These are phyloP conservation scores for Theodoxus fluviatilis DNA, from an alignment of 2,888 invertebrate species.

Conservation along the genomic window DNA sequence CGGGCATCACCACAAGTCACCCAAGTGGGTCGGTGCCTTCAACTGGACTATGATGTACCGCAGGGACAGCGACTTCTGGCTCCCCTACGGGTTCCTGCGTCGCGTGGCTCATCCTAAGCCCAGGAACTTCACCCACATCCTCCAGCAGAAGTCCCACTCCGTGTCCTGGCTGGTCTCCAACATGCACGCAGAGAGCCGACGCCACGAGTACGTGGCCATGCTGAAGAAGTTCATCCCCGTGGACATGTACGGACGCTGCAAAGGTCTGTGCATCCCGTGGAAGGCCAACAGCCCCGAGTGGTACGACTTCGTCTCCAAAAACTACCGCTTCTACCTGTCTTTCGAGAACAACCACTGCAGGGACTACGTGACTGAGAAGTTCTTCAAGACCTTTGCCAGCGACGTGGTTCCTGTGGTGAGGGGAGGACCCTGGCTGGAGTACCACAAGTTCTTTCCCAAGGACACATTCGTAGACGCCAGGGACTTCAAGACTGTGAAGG, in stretches of 20 bases:
- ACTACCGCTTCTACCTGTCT: conserved; percentile 35
- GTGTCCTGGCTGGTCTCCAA: conserved; percentile 28
- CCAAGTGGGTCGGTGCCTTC: conserved; percentile 26
- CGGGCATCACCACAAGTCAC: too few species aligned
- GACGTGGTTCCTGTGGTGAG: conserved; percentile 32
- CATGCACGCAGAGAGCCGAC: conserved; percentile 21
- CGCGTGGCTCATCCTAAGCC: neutral
- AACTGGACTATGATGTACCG: conserved; percentile 29
- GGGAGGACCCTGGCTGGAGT: conserved; percentile 34
- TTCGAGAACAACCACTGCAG: conserved; percentile 36
- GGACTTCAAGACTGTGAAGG: conserved; percentile 25
- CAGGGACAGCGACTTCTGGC: conserved; percentile 24
- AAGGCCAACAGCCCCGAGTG: conserved; percentile 25
- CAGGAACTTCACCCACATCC: neutral
- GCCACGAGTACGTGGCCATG: conserved; percentile 25
- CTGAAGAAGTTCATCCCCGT: conserved; percentile 31
- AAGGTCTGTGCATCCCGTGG: conserved; percentile 23
- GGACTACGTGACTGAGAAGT: conserved; percentile 36
- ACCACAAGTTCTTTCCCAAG: conserved; percentile 28
- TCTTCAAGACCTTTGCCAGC: conserved; percentile 27
- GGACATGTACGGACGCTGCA: conserved; percentile 32
- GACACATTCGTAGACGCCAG: conserved; percentile 25
- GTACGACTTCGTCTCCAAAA: conserved; percentile 25
- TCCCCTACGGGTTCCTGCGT: conserved; percentile 13
- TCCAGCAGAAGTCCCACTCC: conserved; percentile 19